Conservation (phyloP, 1,140 invertebrate genomes). For the Drosophila ercepeae region DNA sequence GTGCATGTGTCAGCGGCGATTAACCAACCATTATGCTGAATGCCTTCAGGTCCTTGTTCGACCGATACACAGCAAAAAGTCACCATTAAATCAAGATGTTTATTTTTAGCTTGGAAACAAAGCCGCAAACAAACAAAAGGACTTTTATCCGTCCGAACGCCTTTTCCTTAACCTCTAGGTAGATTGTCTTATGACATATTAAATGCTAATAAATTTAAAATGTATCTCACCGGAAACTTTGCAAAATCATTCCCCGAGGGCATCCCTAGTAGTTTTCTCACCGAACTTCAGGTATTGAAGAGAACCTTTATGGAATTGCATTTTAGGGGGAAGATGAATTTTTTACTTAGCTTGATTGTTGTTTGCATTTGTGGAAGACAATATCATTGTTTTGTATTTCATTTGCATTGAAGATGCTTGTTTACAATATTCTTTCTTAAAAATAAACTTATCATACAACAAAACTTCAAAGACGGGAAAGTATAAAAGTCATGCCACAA, state of each 20-base stretch:
- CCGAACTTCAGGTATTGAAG: neutral
- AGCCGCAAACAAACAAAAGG: neutral
- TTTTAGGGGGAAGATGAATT: neutral
- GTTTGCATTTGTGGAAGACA: neutral
- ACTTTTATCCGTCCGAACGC: neutral
- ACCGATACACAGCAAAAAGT: constrained; percentile 5
- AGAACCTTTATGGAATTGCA: neutral
- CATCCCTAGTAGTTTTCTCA: neutral
- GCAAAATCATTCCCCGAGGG: neutral
- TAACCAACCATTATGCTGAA: constrained; percentile 64
- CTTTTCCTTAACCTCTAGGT: neutral
- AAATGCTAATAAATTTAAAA: neutral
- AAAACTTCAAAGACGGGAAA: too few species aligned
- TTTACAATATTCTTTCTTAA: neutral
- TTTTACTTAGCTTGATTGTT: neutral
- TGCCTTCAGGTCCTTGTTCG: neutral
- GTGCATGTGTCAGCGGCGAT: constrained; percentile 58
- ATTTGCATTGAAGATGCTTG: neutral
- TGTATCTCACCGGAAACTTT: neutral
- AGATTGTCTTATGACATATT: neutral
- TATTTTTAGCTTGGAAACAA: neutral
- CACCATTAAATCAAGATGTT: neutral
- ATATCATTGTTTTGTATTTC: neutral
- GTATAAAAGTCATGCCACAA: too few species aligned
- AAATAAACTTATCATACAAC: neutral